Percentiles rank a stretch among this genome's conserved stretches.
Evolutionary conservation across 2,888 invertebrate genomes (phyloP).

Genomic region (Acanthosepion pharaonis): DNA sequence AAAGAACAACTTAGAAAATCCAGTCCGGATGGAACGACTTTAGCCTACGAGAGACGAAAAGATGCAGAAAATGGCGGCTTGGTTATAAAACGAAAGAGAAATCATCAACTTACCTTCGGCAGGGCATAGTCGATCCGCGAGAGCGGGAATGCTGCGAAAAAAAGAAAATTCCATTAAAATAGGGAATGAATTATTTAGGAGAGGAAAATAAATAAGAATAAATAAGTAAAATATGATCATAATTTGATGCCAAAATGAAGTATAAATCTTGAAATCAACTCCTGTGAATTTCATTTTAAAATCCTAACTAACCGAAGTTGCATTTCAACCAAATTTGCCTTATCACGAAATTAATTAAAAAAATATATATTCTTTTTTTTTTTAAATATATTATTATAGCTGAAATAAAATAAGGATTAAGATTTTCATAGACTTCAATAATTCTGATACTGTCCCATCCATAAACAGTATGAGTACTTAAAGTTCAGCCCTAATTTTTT

Average conservation of each 20-base stretch:
- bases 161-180: slow-evolving; percentile 14
- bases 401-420: background rate
- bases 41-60: background rate
- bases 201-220: background rate
- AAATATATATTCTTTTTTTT: background rate
- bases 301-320: background rate
- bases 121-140: slow-evolving; percentile 59
- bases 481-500: background rate
- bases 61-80: slow-evolving; percentile 43
- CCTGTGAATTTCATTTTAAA: background rate
- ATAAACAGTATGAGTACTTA: background rate
- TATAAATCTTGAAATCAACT: background rate
- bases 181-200: background rate
- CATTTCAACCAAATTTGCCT: background rate
- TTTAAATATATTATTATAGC: background rate
- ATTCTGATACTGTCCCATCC: background rate
- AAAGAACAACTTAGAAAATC: background rate
- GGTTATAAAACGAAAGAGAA: slow-evolving; percentile 46
- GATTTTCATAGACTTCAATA: background rate
- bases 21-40: background rate
- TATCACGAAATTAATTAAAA: background rate
- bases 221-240: background rate
- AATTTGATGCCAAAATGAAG: background rate
- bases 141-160: slow-evolving; percentile 24
- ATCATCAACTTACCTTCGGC: slow-evolving; percentile 62